These are phyloP conservation scores for Portunus trituberculatus DNA, from an alignment of 1,140 invertebrate genomes.

Conservation along the genomic window DNA sequence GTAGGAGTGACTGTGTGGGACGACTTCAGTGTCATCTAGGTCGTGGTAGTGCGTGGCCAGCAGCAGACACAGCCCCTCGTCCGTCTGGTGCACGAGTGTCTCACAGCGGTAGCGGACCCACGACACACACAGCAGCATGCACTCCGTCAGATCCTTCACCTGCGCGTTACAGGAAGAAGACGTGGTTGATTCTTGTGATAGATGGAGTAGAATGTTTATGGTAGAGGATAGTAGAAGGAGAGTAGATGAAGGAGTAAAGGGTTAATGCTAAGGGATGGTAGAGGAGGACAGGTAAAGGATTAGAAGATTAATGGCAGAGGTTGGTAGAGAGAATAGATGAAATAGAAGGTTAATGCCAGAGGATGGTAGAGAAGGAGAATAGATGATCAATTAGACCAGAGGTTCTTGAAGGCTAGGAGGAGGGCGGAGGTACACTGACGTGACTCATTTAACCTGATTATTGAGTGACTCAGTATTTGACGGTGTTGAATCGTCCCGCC, in stretches of 20 bases:
- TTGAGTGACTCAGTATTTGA: too few species aligned
- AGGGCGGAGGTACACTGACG: too few species aligned
- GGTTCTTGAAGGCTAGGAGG: too few species aligned
- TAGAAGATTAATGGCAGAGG: not conserved
- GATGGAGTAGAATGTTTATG: too few species aligned
- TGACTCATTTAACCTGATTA: too few species aligned
- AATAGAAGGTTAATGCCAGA: not conserved
- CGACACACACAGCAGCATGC: slow-evolving; percentile 50
- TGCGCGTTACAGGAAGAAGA: not conserved
- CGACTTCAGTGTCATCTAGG: slow-evolving; percentile 30
- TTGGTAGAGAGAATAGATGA: not conserved
- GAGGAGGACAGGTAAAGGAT: not conserved
- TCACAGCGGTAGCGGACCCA: slow-evolving; percentile 65
- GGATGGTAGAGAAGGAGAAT: not conserved
- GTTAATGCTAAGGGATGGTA: not conserved
- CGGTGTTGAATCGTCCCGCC: too few species aligned
- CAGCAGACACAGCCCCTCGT: slow-evolving; percentile 47
- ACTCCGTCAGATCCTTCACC: slow-evolving; percentile 37
- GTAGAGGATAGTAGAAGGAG: too few species aligned
- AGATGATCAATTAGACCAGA: not conserved
- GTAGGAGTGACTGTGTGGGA: slow-evolving; percentile 36
- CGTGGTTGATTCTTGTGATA: too few species aligned
- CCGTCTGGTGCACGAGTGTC: slow-evolving; percentile 50
- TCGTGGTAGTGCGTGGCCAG: slow-evolving; percentile 41
- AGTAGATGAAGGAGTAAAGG: too few species aligned